Conservation (phyloP, 2,797 vertebrate genomes). For the Falco concolor region DNA sequence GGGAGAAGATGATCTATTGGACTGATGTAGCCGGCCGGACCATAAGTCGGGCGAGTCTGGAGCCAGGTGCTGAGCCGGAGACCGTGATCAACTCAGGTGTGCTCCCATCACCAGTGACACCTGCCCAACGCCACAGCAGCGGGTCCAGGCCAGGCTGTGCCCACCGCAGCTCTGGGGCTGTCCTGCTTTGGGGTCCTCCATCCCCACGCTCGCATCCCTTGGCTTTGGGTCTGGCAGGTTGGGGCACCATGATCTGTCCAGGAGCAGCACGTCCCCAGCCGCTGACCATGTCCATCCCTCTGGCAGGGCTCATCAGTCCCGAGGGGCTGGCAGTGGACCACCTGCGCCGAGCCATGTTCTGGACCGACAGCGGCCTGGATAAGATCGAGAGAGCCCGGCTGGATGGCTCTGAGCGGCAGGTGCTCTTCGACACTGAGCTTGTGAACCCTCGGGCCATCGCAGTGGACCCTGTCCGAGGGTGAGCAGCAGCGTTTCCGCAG, state of each 20-base stretch:
- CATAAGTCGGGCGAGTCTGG: conserved; percentile 85
- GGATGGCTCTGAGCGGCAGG: conserved; percentile 84
- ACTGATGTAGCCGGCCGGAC: conserved; percentile 89
- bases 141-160: rapidly evolving
- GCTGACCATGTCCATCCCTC: background rate
- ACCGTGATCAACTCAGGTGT: conserved; percentile 84
- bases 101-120: background rate
- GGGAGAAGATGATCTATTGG: conserved; percentile 90
- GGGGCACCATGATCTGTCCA: rapidly evolving
- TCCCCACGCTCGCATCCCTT: rapidly evolving
- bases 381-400: conserved; percentile 85
- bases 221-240: background rate
- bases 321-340: conserved; percentile 90
- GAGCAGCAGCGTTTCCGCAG: background rate
- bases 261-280: rapidly evolving
- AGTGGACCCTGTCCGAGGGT: conserved; percentile 89
- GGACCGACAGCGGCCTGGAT: conserved; percentile 92
- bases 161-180: rapidly evolving
- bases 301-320: conserved; percentile 87
- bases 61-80: conserved; percentile 86
- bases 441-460: conserved; percentile 95
- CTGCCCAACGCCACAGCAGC: background rate
- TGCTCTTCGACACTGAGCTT: conserved; percentile 84
- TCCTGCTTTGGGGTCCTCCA: background rate
- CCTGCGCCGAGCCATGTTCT: conserved; percentile 84